phyloP scores from a whole-genome alignment of 2,113 vertebrate genomes.

The Catharus minimus region DNA sequence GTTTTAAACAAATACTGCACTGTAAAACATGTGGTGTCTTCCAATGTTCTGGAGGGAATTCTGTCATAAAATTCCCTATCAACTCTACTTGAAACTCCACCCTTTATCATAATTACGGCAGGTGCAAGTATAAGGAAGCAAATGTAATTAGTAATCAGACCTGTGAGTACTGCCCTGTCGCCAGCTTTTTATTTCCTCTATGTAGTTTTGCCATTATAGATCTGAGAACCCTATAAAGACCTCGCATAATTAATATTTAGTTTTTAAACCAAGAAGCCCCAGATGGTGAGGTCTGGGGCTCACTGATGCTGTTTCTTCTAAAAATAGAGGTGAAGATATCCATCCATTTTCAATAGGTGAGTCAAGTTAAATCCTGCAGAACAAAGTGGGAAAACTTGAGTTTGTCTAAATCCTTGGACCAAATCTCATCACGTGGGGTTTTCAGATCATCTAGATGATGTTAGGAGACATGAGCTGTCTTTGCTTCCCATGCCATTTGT shows the following conservation, averaged over 20 bases:
- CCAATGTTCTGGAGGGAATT: neutral
- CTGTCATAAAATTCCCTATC: neutral
- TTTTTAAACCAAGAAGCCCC: neutral
- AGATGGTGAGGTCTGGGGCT: neutral
- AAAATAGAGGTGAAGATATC: neutral
- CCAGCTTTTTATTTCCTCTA: neutral
- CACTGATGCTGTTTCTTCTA: neutral
- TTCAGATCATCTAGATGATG: neutral
- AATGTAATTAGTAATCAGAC: conserved; percentile 9
- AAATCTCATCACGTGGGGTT: neutral
- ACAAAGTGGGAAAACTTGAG: neutral
- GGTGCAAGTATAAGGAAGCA: conserved; percentile 24
- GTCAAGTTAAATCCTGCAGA: neutral
- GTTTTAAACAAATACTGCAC: neutral
- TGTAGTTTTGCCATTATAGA: neutral
- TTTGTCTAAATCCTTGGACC: neutral
- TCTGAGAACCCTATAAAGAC: neutral
- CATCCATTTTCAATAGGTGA: neutral
- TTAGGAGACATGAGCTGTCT: neutral
- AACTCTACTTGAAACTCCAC: neutral
- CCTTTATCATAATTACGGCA: neutral
- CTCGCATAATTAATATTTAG: neutral
- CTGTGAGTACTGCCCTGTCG: neutral
- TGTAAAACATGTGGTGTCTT: neutral
- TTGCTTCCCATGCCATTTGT: neutral